Percentiles rank a stretch among this genome's conserved stretches.
Conservation (phyloP, 1,140 invertebrate genomes). For the Zaprionus camerounensis region DNA sequence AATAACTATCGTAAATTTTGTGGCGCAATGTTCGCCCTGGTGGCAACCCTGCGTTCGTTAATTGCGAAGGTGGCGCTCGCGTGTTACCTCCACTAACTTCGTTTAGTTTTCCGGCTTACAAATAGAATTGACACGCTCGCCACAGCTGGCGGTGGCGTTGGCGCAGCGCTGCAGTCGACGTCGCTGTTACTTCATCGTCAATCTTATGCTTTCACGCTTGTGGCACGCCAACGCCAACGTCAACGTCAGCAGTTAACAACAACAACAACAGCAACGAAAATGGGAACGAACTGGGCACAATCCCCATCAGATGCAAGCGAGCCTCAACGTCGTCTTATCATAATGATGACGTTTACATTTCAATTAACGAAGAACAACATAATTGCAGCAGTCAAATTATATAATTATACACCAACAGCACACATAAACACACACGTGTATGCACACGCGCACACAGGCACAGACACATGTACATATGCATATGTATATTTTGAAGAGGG, state of each 20-base stretch:
- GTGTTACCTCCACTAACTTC: background rate
- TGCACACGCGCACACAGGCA: background rate
- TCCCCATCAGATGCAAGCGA: conserved; percentile 14
- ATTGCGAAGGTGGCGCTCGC: conserved; percentile 15
- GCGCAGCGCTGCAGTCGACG: conserved; percentile 1
- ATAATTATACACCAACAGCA: conserved; percentile 76
- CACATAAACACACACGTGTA: background rate
- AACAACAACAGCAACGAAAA: conserved; percentile 17
- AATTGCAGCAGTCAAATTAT: conserved; percentile 82
- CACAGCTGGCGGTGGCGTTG: too few species aligned
- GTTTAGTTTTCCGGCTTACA: conserved; percentile 27
- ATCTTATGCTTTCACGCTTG: conserved; percentile 1
- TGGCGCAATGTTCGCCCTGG: too few species aligned
- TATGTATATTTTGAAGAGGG: background rate
- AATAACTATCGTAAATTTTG: background rate
- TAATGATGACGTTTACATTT: conserved; percentile 82
- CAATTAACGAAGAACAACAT: conserved; percentile 78
- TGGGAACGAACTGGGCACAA: conserved; percentile 14
- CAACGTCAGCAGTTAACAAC: conserved; percentile 16
- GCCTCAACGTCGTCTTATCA: conserved; percentile 64
- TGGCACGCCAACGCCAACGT: conserved; percentile 13
- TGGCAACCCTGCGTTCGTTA: background rate
- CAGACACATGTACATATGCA: background rate
- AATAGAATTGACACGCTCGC: conserved; percentile 70
- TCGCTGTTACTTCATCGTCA: background rate